Conservation (phyloP, 2,888 invertebrate genomes). For the Mallateleia sp. region DNA sequence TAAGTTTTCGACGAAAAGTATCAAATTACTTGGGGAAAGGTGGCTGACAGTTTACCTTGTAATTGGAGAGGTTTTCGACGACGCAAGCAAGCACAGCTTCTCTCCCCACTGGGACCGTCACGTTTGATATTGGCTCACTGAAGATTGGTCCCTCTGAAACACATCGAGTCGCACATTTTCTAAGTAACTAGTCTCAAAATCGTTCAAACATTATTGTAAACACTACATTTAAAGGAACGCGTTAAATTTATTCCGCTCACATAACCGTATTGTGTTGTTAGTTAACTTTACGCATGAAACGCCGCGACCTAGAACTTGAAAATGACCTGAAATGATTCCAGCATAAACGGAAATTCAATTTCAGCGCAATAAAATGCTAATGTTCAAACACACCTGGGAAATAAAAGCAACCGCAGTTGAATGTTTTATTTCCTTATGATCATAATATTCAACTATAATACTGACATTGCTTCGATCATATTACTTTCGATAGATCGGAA, state of each 20-base stretch:
- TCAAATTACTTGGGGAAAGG: conserved; percentile 75
- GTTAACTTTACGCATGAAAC: too few species aligned
- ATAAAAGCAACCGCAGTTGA: conserved; percentile 40
- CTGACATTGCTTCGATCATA: not conserved
- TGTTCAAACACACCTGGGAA: conserved; percentile 50
- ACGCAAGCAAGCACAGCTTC: conserved; percentile 95
- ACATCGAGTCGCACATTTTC: conserved; percentile 78
- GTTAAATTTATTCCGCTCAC: too few species aligned
- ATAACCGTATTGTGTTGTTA: too few species aligned
- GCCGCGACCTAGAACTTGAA: too few species aligned
- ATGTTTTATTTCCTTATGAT: conserved; percentile 30
- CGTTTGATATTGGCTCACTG: conserved; percentile 95
- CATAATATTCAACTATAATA: not conserved
- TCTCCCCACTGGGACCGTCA: conserved; percentile 95
- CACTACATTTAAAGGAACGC: too few species aligned
- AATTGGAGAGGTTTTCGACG: conserved; percentile 95
- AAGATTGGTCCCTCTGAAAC: conserved; percentile 95
- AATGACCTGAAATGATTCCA: not conserved
- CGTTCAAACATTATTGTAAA: too few species aligned
- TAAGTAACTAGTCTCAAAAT: conserved; percentile 74
- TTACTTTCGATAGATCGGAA: not conserved
- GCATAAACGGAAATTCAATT: conserved; percentile 51
- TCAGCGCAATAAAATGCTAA: conserved; percentile 22
- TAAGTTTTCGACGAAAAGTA: conserved; percentile 73
- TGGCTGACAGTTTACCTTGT: conserved; percentile 92